These are phyloP conservation scores for Notechis scutatus DNA, from an alignment of 2,113 vertebrate genomes.

Conservation along the genomic window DNA sequence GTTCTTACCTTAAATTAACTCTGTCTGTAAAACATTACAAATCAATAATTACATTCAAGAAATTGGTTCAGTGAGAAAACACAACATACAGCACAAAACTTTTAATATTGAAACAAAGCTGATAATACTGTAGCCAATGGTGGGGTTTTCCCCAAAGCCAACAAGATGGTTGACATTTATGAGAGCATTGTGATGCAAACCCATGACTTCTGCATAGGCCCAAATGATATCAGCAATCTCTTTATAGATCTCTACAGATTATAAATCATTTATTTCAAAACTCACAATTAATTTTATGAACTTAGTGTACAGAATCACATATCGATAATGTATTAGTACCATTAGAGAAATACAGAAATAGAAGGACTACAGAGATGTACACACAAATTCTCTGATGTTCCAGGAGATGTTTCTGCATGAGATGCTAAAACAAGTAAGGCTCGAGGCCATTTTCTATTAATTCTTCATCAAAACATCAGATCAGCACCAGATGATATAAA, in stretches of 20 bases:
- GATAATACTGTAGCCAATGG: not conserved
- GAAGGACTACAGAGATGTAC: not conserved
- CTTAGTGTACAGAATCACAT: not conserved
- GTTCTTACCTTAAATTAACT: not conserved
- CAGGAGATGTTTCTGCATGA: not conserved
- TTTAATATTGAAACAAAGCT: not conserved
- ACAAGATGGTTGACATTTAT: not conserved
- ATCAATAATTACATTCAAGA: not conserved
- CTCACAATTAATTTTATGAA: not conserved
- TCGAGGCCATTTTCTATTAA: not conserved
- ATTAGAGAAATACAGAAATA: not conserved
- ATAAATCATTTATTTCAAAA: not conserved
- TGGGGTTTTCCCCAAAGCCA: not conserved
- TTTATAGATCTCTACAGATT: not conserved
- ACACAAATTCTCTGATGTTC: not conserved
- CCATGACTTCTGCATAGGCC: not conserved
- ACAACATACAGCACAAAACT: not conserved
- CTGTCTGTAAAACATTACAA: not conserved
- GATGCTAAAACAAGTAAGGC: not conserved
- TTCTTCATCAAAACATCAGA: not conserved
- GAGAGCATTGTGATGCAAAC: not conserved
- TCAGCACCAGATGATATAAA: not conserved
- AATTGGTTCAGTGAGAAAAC: not conserved
- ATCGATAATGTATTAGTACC: not conserved
- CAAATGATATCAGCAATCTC: not conserved